A percentile compares a stretch with the other conserved stretches of the same genome.
Evolutionary conservation across 2,113 vertebrate genomes (phyloP).

Genomic region (Heptranchias perlo): DNA sequence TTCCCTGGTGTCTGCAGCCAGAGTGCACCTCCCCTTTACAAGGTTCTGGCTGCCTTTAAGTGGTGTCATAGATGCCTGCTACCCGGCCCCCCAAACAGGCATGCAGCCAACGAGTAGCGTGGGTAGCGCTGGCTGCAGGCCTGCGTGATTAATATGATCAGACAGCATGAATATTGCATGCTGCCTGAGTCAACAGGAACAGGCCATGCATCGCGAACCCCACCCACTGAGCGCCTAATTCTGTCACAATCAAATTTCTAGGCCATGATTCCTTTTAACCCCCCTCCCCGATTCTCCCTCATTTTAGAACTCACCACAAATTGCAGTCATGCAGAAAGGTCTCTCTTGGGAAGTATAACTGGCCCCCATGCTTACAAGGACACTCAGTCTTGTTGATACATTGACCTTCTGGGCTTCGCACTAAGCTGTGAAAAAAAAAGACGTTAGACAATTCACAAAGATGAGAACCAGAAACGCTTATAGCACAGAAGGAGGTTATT

Average conservation of each 20-base stretch:
- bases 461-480: not conserved
- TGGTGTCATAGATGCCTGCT: not conserved
- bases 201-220: not conserved
- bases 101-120: too few relatives aligned
- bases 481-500: not conserved
- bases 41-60: not conserved
- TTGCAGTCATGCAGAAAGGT: not conserved
- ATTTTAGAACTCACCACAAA: not conserved
- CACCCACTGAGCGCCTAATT: not conserved
- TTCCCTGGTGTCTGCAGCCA: not conserved
- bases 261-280: not conserved
- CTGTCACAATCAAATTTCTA: not conserved
- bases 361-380: not conserved
- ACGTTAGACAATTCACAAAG: not conserved
- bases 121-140: not conserved
- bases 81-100: too few relatives aligned
- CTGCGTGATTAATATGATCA: not conserved
- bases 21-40: not conserved
- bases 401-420: not conserved
- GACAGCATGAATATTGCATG: not conserved
- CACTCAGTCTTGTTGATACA: not conserved
- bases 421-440: not conserved
- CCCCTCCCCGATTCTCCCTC: not conserved
- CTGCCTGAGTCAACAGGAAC: not conserved
- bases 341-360: not conserved